These are phyloP conservation scores for Cinara cedri DNA, from an alignment of 2,888 invertebrate species.

Conservation along the genomic window DNA sequence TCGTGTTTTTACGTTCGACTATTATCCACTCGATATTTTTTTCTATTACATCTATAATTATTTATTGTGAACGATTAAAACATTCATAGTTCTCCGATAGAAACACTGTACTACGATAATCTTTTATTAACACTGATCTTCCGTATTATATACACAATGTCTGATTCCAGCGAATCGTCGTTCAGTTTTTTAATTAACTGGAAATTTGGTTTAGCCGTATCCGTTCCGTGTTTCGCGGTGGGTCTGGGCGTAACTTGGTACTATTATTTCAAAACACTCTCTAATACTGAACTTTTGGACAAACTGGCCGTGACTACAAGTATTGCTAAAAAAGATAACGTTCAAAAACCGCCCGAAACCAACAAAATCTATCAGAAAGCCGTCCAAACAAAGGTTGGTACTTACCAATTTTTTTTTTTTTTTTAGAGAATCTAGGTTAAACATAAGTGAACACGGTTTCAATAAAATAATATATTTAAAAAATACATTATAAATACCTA, in stretches of 20 bases:
- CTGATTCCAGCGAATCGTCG: constrained; percentile 13
- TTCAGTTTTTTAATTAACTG: constrained; percentile 31
- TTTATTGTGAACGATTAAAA: too few relatives aligned
- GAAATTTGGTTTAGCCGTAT: constrained; percentile 40
- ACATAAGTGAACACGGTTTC: too few relatives aligned
- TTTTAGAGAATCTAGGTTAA: too few relatives aligned
- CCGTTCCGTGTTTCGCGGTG: constrained; percentile 40
- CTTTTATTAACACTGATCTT: too few relatives aligned
- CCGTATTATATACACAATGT: constrained; percentile 6
- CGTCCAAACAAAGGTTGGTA: constrained; percentile 7
- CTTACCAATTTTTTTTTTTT: too few relatives aligned
- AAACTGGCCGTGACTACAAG: too few relatives aligned
- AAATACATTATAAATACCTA: background rate
- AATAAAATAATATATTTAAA: too few relatives aligned
- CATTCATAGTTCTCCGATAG: too few relatives aligned
- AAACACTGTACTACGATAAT: too few relatives aligned
- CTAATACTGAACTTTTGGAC: background rate
- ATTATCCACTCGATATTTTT: too few relatives aligned
- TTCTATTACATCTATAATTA: too few relatives aligned
- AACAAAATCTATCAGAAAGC: background rate
- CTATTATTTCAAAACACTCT: constrained; percentile 26
- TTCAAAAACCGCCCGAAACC: background rate
- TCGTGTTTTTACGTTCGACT: too few relatives aligned
- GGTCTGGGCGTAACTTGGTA: constrained; percentile 40
- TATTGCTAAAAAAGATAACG: background rate